Conservation (phyloP, 2,888 invertebrate genomes). For the Polia nebulosa region DNA sequence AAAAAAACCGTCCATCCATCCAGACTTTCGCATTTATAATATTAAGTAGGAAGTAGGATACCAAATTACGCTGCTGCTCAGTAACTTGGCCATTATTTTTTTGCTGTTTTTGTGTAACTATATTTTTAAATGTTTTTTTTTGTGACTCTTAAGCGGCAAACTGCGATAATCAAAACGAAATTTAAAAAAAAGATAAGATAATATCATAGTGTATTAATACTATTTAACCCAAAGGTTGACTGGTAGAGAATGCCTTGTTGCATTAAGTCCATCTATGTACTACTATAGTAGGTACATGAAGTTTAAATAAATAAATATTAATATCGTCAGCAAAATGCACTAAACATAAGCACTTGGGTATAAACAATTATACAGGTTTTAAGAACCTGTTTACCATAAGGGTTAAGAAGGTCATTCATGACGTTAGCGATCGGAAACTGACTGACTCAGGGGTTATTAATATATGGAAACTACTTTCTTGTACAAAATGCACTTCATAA, state of each 20-base stretch:
- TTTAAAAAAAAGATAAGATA: background rate
- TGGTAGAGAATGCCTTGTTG: no score
- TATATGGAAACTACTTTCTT: background rate
- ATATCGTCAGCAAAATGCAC: background rate
- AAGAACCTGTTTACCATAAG: slow-evolving; percentile 25
- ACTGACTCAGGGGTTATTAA: background rate
- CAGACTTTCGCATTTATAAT: no score
- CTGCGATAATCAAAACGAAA: background rate
- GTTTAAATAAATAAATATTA: no score
- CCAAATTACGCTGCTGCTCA: background rate
- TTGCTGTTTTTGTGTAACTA: background rate
- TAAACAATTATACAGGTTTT: background rate
- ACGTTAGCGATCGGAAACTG: background rate
- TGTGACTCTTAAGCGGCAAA: background rate
- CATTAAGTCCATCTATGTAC: no score
- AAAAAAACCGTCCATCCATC: no score
- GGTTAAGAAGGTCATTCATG: slow-evolving; percentile 14
- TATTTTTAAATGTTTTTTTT: background rate
- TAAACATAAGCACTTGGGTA: no score
- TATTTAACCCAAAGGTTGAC: no score
- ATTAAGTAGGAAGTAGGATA: background rate
- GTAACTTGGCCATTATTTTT: background rate
- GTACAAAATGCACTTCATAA: background rate
- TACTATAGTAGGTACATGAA: no score
- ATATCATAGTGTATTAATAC: no score